Evolutionary conservation across 35 echinoderm and acorn worm genomes (phyloP), one percentile per base, ranked within the genome.

Genomic region (Amphiura filiformis): DNA sequence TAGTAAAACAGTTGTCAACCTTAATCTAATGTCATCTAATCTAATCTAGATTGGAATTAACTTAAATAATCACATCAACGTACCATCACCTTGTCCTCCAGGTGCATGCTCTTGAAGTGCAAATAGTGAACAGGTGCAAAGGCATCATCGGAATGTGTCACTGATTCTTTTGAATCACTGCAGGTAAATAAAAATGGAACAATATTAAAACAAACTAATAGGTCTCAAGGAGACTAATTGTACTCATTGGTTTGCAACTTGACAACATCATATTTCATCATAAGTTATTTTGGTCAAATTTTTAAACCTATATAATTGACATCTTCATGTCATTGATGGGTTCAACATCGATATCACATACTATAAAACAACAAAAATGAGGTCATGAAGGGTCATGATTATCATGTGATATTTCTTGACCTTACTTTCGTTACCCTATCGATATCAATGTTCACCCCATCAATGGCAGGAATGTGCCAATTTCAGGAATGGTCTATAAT

Each of bases 41-140:
- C n/a, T n/a, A n/a, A n/a, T n/a, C n/a, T n/a, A n/a, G n/a, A n/a
- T n/a, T n/a, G n/a, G n/a, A n/a, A n/a, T n/a, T n/a, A n/a, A n/a
- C n/a, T n/a, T n/a, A n/a, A n/a, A n/a, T n/a, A n/a, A n/a, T n/a
- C n/a, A n/a, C n/a, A 75, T 1, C 38, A 36, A 80, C 89, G 77
- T 91, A 95, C 94, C 31, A 81, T 61, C 36, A 84, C 35, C 84
- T 98, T 98, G n/a, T 94, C 96, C 80, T 94, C 89, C 0, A 98
- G 79, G 61, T 92, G 86, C 90, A 98, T 90, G 31, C 80, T 92
- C 0, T 86, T 86, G 61, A 98, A 86, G 57, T 90, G 75, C 28
- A 98, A 49, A 57, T 86, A 98, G 36, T 65, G 82, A 76, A 98
- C 96, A 32, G 96, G 84, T 76, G 96, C 56, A 75, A 98, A 83